Evolutionary conservation across 2,113 vertebrate genomes (phyloP).

Genomic region (Ailuropoda melanoleuca): DNA sequence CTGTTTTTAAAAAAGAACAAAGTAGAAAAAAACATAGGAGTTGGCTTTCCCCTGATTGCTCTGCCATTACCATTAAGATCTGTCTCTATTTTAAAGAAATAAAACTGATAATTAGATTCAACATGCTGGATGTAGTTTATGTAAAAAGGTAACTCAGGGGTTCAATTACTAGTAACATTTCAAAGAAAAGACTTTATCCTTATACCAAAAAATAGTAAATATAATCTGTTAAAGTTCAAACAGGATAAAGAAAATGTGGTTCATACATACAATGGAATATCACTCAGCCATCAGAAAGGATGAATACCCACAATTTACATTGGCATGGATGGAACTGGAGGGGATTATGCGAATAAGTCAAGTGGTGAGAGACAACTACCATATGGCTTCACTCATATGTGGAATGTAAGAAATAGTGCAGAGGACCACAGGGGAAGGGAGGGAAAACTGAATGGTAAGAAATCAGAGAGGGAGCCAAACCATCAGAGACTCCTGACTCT

Average conservation of each 20-base stretch:
- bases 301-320: too few relatives aligned
- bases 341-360: too few relatives aligned
- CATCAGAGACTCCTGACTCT: too few relatives aligned
- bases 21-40: not conserved
- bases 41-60: not conserved
- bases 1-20: not conserved
- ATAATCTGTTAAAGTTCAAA: conserved; percentile 1
- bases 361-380: too few relatives aligned
- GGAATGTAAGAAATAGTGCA: too few relatives aligned
- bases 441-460: too few relatives aligned
- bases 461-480: too few relatives aligned
- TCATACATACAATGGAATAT: too few relatives aligned
- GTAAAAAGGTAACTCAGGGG: not conserved
- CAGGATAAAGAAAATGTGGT: not conserved
- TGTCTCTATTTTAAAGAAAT: not conserved
- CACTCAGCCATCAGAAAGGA: too few relatives aligned
- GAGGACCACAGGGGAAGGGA: too few relatives aligned
- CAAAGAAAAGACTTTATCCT: not conserved
- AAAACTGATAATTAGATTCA: not conserved
- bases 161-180: not conserved
- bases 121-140: not conserved
- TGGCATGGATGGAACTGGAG: too few relatives aligned
- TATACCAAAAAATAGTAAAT: not conserved
- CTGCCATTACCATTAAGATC: not conserved
- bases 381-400: too few relatives aligned